Conservation (phyloP, 2,113 vertebrate species). For the Solenodon paradoxus region DNA sequence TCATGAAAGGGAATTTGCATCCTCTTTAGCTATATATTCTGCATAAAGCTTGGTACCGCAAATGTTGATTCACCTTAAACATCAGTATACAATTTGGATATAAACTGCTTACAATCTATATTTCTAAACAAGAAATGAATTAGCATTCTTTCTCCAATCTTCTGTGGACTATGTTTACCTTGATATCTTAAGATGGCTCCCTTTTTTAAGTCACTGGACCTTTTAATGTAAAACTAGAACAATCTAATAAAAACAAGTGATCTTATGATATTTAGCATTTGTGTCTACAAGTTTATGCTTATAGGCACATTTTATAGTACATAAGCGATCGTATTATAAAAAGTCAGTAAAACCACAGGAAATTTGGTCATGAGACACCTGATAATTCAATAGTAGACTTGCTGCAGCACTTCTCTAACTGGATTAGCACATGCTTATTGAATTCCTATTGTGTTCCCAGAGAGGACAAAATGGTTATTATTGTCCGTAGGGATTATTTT, state of each 20-base stretch:
- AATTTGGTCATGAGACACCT: not conserved
- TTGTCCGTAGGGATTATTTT: not conserved
- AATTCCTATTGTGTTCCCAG: not conserved
- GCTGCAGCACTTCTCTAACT: not conserved
- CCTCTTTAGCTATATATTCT: not conserved
- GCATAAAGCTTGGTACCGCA: not conserved
- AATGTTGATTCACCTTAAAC: not conserved
- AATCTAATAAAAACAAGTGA: not conserved
- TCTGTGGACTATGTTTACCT: not conserved
- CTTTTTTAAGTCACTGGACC: not conserved
- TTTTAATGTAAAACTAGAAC: not conserved
- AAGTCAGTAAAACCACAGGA: not conserved
- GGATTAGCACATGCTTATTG: not conserved
- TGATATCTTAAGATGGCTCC: not conserved
- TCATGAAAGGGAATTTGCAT: not conserved
- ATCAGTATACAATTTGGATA: not conserved
- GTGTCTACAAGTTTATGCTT: not conserved
- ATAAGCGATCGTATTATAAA: not conserved
- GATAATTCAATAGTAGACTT: not conserved
- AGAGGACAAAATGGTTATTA: not conserved
- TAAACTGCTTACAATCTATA: not conserved
- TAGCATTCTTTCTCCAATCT: not conserved
- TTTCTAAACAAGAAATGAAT: not conserved
- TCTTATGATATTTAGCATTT: not conserved
- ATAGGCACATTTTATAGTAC: not conserved